Conservation (phyloP, 2,113 vertebrate genomes). For the Synodontis membranacea region DNA sequence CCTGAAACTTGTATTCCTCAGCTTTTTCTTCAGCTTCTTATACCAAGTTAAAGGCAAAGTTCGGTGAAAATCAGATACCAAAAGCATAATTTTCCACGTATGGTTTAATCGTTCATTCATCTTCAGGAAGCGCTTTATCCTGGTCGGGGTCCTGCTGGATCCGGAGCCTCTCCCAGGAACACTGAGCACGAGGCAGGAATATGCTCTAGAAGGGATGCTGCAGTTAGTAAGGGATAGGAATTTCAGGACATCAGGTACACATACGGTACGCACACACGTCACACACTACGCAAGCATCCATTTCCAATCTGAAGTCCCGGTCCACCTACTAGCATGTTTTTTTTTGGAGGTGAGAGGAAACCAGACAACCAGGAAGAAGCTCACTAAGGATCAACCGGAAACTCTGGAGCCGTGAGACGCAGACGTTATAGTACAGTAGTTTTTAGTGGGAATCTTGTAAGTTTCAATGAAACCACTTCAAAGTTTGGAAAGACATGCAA, state of each 20-base stretch:
- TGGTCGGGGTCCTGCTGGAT: not conserved
- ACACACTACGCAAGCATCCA: not conserved
- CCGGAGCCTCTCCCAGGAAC: not conserved
- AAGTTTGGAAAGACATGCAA: not conserved
- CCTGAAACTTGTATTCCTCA: not conserved
- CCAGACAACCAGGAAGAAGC: not conserved
- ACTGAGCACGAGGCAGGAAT: not conserved
- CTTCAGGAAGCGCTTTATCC: not conserved
- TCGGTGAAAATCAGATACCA: not conserved
- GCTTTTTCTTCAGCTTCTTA: not conserved
- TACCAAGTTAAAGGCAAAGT: not conserved
- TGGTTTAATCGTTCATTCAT: not conserved
- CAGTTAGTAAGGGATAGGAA: too few relatives aligned
- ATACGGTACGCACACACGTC: too few relatives aligned
- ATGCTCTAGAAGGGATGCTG: not conserved
- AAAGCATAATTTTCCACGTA: not conserved
- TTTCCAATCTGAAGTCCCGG: not conserved
- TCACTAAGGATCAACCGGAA: too few relatives aligned
- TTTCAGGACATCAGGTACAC: not conserved
- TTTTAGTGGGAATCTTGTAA: not conserved
- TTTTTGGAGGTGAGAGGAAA: not conserved
- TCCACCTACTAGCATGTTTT: not conserved
- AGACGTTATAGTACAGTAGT: too few relatives aligned
- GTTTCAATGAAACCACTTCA: not conserved
- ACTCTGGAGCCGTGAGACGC: not conserved